Base-by-base conservation (phyloP, 1,140 invertebrate species). In the Calephelis virginiensis region DNA sequence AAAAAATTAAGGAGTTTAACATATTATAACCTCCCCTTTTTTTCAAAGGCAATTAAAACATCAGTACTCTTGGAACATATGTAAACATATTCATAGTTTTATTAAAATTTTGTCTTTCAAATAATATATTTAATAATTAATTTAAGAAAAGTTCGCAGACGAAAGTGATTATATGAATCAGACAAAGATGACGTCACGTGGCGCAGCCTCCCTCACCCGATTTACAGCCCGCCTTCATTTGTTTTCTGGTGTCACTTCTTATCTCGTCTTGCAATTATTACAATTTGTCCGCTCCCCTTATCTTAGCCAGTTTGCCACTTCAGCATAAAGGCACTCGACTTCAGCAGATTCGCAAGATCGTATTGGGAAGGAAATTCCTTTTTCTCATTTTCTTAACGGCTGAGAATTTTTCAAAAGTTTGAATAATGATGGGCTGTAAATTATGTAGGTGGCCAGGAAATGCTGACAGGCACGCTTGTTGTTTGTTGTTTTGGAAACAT, bases 221-320 rank as follows among this genome's bases (percentile, higher is more conserved):
- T 63, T 62, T 75, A 53, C 68, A 75, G 70, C 78, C 83, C 77
- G 77, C 85, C 77, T 86, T 90, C 88, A 90, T 88, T 89, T 90
- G 88, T 90, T 90, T 90, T 89, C 83, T 89, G 85, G 84, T 86
- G 86, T 88, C 88, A 90, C 73, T 89, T 82, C 86, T 90, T 90
- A 89, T 90, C 88, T 86, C 84, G 82, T 86, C 79, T 81, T 82
- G 84, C 88, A 90, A 90, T 90, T 90, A 90, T 90, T 88, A 90
- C 86, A 90, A 89, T 90, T 90, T 90, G 88, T 89, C 88, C 84
- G 86, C 83, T 85, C 83, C 86, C 85, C 84, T 90, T 90, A 90
- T 90, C 88, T 89, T 82, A 80, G 80, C 77, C 77, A 88, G 77
- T 88, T 83, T 78, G 84, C 83, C 80, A 82, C 82, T 86, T 84